Conservation (phyloP, 2,797 vertebrate genomes). For the Sebastolobus alascanus region DNA sequence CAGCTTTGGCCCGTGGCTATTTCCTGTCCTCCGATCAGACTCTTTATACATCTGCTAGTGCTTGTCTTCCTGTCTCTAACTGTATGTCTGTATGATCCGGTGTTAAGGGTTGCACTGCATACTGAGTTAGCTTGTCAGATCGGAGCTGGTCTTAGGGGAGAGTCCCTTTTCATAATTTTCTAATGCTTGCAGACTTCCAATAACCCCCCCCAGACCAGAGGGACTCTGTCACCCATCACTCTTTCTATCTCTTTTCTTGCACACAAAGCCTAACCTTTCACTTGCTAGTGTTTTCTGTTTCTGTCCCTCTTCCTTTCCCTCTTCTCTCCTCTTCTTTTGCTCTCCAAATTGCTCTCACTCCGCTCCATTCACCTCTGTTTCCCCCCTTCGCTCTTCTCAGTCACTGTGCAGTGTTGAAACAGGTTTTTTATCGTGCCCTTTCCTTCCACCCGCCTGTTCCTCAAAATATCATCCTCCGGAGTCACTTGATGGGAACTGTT, state of each 20-base stretch:
- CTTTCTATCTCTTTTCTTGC: background rate
- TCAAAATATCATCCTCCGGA: conserved; percentile 35
- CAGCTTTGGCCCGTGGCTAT: background rate
- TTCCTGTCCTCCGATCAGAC: background rate
- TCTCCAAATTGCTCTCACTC: conserved; percentile 31
- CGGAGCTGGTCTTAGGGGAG: conserved; percentile 10
- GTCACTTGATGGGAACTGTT: conserved; percentile 9
- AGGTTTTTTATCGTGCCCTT: conserved; percentile 11
- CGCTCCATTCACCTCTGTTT: conserved; percentile 26
- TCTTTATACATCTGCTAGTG: background rate
- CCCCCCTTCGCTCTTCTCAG: conserved; percentile 36
- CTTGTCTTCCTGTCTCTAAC: background rate
- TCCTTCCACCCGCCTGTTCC: conserved; percentile 3
- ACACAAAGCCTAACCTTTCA: conserved; percentile 1
- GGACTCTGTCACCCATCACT: conserved; percentile 3
- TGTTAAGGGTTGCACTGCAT: background rate
- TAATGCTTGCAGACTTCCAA: conserved; percentile 6
- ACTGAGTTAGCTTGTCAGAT: conserved; percentile 24
- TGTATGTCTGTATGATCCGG: background rate
- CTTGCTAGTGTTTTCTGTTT: conserved; percentile 11
- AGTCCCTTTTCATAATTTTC: conserved; percentile 32
- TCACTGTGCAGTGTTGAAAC: conserved; percentile 28
- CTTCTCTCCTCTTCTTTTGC: conserved; percentile 10
- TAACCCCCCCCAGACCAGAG: background rate
- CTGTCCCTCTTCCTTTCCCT: background rate